Evolutionary conservation across 30 jellyfish, hydroid and myxozoan species (phyloP).

Genomic region (Clytia hemisphaerica): DNA sequence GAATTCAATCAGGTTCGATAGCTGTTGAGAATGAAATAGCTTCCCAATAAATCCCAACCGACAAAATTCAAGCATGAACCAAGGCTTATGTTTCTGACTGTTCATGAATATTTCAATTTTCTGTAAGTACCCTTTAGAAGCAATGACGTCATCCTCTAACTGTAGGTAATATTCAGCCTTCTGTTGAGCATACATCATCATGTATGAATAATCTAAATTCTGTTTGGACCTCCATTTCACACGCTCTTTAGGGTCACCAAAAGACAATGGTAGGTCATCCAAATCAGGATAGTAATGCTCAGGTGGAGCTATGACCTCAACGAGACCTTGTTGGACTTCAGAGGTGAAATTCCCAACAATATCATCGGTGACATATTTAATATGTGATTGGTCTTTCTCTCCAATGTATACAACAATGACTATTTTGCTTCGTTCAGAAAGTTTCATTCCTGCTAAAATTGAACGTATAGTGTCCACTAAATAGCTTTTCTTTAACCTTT

Average conservation of each 20-base stretch:
- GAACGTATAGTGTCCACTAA: constrained; percentile 48
- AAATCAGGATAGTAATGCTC: background rate
- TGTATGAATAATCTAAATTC: background rate
- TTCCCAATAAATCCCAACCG: no score
- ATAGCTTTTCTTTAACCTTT: constrained; percentile 47
- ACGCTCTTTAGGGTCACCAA: background rate
- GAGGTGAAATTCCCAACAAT: no score
- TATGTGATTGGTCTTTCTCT: no score
- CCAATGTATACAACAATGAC: constrained; percentile 64
- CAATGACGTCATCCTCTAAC: background rate
- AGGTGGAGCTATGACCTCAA: background rate
- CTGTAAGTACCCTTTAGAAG: background rate
- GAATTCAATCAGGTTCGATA: constrained; percentile 35
- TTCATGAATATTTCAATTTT: no score
- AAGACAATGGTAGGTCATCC: background rate
- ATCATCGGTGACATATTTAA: no score
- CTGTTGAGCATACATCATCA: background rate
- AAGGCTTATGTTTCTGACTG: no score
- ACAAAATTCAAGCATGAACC: no score
- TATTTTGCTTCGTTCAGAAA: constrained; percentile 48
- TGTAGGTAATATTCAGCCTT: background rate
- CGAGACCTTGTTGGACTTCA: background rate
- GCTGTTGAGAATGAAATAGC: constrained; percentile 45
- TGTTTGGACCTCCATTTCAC: constrained; percentile 1
- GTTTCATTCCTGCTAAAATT: constrained; percentile 44